Base-by-base conservation (phyloP, 2,797 vertebrate genomes). In the Pygocentrus nattereri region DNA sequence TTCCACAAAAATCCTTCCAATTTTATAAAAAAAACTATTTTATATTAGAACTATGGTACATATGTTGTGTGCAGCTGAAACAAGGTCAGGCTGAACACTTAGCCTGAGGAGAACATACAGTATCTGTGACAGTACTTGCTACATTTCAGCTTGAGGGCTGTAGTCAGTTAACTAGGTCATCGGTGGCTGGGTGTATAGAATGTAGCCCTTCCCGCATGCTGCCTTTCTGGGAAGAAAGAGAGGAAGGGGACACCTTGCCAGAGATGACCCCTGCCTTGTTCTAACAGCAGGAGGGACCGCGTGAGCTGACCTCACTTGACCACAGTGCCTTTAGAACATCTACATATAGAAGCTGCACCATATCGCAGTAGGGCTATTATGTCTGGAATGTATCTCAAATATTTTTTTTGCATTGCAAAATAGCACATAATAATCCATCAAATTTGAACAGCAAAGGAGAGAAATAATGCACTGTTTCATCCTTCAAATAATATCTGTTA, bases 161-260 rank as follows among this genome's bases (percentile, higher is more conserved):
- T 67, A 81, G 67, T 50, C 72, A 76, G 67, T 84, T 82, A 86
- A 79, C 76, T 86, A 86, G 85, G 80, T 84, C 79, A 86, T 76
- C 56, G 6, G n/a, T 76, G 79, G 58, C 85, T 84, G 82, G 75
- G 52, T 70, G 78, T 74, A 62, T 67, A 80, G 78, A 83, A 81
- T 68, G 49, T 70, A 84, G 67, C 70, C 41, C 65, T 47, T 76
- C 67, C 25, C 62, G 67, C 52, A 64, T 25, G 61, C 70, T 83
- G 79, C 72, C 50, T 79, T 72, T 80, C 54, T 71, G 59, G 68
- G 70, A 79, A 76, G 82, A 82, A 81, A 80, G 50, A 67, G 81
- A 74, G 77, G 74, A 82, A 86, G 74, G 81, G 68, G 30, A 84
- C 58, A 82, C 80, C 82, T 70, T 75, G 49, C 79, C 77, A 65